Evolutionary conservation across 2,113 vertebrate genomes (phyloP), one percentile per base, ranked within the genome.

Genomic region (Collichthys lucidus): DNA sequence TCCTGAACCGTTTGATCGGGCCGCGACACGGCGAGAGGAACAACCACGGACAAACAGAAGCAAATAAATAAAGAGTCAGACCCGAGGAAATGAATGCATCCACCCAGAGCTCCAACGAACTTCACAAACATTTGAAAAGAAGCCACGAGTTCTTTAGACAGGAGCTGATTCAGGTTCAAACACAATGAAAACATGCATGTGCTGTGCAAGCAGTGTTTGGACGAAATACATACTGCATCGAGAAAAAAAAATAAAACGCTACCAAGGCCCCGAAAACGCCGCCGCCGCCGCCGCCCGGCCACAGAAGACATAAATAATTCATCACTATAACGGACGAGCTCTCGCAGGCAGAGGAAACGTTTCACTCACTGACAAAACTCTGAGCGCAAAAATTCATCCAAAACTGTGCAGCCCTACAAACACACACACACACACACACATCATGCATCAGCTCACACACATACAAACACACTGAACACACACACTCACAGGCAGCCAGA

Each of bases 401-500:
- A 63, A 75, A 42, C 20, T 26, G 5, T 71, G 82, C 79, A 84
- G 76, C 87, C 69, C 0, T 11, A 53, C 74, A 42, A 11, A 63
- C 72, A 70, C 74, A 73, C 62, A 62, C 53, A 73, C 69, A 78
- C 40, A 68, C 82, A 69, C 9, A 35, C 0, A n/a, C 0, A 29
- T n/a, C 82, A 60, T 60, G 12, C 80, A 81, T 24, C 46, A 68
- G 12, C 11, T 26, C 40, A 59, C 47, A 74, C 49, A 55, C 47
- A 75, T 4, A 35, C 42, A 44, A 17, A 69, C 31, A 16, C 67
- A 70, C 67, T 40, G n/a, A 35, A 31, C 61, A 56, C 67, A 31
- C 61, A 56, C 67, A 65, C 86, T 26, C 75, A 76, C 83, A 89
- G 61, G 73, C 71, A 89, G 86, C 80, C 78, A 77, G 81, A 90